Base-by-base conservation (phyloP, 2,888 invertebrate genomes). In the Lycia hirtaria region DNA sequence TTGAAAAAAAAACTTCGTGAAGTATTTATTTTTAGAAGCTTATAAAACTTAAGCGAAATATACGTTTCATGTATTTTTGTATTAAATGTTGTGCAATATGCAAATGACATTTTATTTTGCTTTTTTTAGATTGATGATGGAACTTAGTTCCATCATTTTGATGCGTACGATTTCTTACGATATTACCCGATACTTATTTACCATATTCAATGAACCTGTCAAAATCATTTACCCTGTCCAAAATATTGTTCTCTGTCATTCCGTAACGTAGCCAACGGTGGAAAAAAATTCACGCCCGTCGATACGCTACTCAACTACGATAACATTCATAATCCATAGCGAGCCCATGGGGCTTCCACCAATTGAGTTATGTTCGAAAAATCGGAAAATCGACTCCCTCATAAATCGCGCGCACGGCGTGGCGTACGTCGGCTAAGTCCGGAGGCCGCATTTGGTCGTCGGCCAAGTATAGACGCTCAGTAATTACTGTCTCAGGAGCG, bases 401-500 rank as follows among this genome's bases (percentile, higher is more conserved):
- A 77, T 84, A 82, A 83, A 84, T 83, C 72, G 71, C 51, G 55
- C 45, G 32, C 58, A 56, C 47, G 50, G 58, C 55, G 63, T 53
- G 43, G 60, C 62, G 67, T 64, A 65, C 69, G 64, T 64, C 57
- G 67, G 65, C 70, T 71, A 74, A 73, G 73, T 67, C 57, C 62
- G 54, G 41, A 47, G 47, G 15, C 68, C 68, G 67, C 63, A 68
- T 64, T 79, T 89, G 89, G 88, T 88, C 77, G 76, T 62, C 73
- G 80, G 86, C 90, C 90, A 91, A 89, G 78, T 84, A 83, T 75
- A 80, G 81, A 78, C 81, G 78, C 78, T 76, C 81, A 76, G 82
- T 88, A 89, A 91, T 90, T 88, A 87, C 88, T 82, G 82, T 83
- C 86, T 83, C 88, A 86, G 83, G 83, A 84, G 80, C 80, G 73